phyloP scores from a whole-genome alignment of 2,113 vertebrate genomes.

The Bolborhynchus lineola region DNA sequence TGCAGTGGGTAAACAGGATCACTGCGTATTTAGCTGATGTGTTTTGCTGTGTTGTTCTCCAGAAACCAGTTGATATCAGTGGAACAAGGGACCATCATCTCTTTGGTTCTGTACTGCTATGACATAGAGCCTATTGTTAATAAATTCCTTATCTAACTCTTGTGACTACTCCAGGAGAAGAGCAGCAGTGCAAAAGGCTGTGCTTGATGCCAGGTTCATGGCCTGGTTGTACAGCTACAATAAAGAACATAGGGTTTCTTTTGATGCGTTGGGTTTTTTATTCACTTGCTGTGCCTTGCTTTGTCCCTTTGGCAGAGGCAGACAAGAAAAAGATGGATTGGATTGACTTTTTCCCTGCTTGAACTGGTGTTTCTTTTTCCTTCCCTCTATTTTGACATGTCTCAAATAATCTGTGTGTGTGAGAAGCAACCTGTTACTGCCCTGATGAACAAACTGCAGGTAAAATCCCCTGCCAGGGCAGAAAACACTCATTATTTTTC shows the following conservation, averaged over 20 bases:
- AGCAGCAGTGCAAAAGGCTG: not conserved
- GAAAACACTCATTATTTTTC: not conserved
- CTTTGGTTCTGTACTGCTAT: not conserved
- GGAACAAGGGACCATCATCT: not conserved
- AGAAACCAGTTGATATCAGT: not conserved
- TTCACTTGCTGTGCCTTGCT: not conserved
- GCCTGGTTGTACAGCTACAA: not conserved
- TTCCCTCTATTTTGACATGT: not conserved
- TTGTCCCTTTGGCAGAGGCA: not conserved
- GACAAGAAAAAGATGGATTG: not conserved
- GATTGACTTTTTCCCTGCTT: not conserved
- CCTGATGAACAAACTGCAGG: not conserved
- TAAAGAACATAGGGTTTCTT: not conserved
- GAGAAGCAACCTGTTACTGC: not conserved
- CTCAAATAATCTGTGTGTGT: not conserved
- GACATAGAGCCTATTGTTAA: not conserved
- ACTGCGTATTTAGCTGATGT: accelerated
- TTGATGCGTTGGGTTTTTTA: not conserved
- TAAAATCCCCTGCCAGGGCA: not conserved
- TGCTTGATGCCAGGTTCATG: not conserved
- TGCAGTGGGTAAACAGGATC: not conserved
- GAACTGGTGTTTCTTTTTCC: not conserved
- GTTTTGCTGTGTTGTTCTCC: not conserved
- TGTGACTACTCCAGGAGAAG: not conserved
- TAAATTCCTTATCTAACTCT: not conserved